Base-by-base conservation (phyloP, 92 coral and sea anemone genomes). In the Blastomussa wellsi region DNA sequence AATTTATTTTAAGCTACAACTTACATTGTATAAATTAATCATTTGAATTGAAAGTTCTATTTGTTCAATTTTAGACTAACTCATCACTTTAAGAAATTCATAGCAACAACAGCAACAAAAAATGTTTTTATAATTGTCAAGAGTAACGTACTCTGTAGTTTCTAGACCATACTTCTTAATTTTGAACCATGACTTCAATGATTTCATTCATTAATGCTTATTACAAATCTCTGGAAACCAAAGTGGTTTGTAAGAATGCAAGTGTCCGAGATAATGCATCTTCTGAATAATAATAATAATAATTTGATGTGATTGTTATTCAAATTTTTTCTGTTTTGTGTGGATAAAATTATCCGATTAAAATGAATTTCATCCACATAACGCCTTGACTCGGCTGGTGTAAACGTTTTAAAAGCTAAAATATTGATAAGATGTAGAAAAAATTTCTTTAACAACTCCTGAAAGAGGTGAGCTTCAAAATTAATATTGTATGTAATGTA, bases 191-290 rank as follows among this genome's bases (percentile, higher is more conserved):
- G 64, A 44, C 49, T 44, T 4, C 49, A 22, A 57, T 5, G 7
- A 57, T 11, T 57, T 22, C 17, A 47, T 76, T 53, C 44, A 29
- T 26, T 53, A 48, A 55, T 37, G 16, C 33, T 51, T 33, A 20
- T 15, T 31, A 12, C 24, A 77, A 12, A n/a, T 53, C 67, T 14
- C 26, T 35, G 81, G 81, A 77, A 26, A 53, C 81, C 69, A 55
- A 33, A 35, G 49, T 53, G 41, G n/a, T 32, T 52, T 9, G 7
- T 19, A 77, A 55, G 68, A 77, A 77, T 77, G 81, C 44, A 35
- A 44, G 11, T 44, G 11, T 3, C 12, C 0, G 49, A 44, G 8
- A 44, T 44, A 77, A 77, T 77, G 81, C 3, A 26, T 65, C 16
- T 32, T 65, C 29, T 65, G 35, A 65, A n/a, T 28, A 22, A 28